These are phyloP conservation scores for Temnothorax longispinosus DNA, from an alignment of 1,140 invertebrate genomes.

Conservation along the genomic window DNA sequence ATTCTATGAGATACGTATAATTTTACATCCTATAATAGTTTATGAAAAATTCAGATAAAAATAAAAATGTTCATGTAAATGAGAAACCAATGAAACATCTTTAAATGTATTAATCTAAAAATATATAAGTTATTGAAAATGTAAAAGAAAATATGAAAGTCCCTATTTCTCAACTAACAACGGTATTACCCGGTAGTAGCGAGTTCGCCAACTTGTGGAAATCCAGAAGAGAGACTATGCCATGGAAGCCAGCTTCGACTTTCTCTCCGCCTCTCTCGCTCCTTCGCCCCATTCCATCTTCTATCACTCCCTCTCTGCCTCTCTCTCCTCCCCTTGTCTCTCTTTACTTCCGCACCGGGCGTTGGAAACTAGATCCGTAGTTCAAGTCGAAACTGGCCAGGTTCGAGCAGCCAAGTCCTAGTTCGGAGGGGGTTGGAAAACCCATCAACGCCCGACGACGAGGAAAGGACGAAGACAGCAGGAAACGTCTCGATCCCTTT, in stretches of 20 bases:
- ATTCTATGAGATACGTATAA: not conserved
- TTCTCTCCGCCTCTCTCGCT: conserved; percentile 2
- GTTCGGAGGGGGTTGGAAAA: conserved; percentile 62
- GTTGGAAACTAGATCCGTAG: conserved; percentile 71
- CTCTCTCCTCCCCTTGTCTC: not conserved
- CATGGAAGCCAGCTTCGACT: conserved; percentile 39
- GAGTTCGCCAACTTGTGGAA: conserved; percentile 38
- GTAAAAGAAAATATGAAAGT: not conserved
- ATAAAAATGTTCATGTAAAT: not conserved
- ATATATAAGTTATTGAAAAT: not conserved
- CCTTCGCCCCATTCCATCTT: not conserved
- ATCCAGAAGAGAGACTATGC: conserved; percentile 27
- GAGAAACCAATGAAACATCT: not conserved
- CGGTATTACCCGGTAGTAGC: conserved; percentile 1
- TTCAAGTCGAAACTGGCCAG: conserved; percentile 67
- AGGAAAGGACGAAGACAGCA: conserved; percentile 41
- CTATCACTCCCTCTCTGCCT: not conserved
- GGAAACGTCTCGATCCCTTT: conserved; percentile 43
- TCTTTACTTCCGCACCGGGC: conserved; percentile 32
- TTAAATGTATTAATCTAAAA: not conserved
- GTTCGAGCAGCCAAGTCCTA: conserved; percentile 56
- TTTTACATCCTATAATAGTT: not conserved
- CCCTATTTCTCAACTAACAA: not conserved
- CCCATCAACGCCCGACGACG: conserved; percentile 68
- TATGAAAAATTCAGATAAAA: not conserved